Percentiles rank a stretch among this genome's conserved stretches.
Conservation (phyloP, 2,797 vertebrate species). For the Danio tinwini region DNA sequence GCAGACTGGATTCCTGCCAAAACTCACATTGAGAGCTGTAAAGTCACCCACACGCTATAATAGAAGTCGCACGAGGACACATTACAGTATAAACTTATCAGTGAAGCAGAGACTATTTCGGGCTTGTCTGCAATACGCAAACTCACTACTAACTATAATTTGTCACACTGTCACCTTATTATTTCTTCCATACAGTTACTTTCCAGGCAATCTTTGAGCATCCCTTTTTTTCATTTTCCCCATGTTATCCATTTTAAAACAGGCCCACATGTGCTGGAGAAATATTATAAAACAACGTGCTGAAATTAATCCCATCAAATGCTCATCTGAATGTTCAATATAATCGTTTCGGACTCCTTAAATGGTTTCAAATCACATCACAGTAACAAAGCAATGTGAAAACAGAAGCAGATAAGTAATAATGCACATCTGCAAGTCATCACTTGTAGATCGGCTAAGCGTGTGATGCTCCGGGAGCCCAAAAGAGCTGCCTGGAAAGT, state of each 20-base stretch:
- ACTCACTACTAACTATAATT: conserved; percentile 13
- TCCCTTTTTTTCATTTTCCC: conserved; percentile 20
- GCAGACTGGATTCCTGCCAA: conserved; percentile 73
- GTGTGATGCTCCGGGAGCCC: conserved; percentile 1
- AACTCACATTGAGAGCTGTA: conserved; percentile 59
- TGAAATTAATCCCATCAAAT: background rate
- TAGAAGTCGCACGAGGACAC: conserved; percentile 68
- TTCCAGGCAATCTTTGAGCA: conserved; percentile 18
- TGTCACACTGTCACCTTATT: background rate
- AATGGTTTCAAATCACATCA: conserved; percentile 5
- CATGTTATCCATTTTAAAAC: background rate
- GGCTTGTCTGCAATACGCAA: conserved; percentile 26
- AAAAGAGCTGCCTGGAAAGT: conserved; percentile 20
- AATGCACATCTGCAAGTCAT: conserved; percentile 17
- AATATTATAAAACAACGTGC: background rate
- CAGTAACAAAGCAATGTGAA: background rate
- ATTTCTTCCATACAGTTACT: background rate
- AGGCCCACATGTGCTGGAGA: background rate
- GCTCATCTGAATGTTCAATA: background rate
- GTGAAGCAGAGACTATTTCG: conserved; percentile 18
- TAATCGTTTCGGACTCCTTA: background rate
- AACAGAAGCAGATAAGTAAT: background rate
- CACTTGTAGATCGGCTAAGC: conserved; percentile 22
- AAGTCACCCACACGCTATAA: conserved; percentile 64
- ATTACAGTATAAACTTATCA: conserved; percentile 60